A percentile compares a stretch with the other conserved stretches of the same genome.
These are phyloP conservation scores for Sylvilagus floridanus DNA, from an alignment of 2,797 vertebrate species.

Conservation along the genomic window DNA sequence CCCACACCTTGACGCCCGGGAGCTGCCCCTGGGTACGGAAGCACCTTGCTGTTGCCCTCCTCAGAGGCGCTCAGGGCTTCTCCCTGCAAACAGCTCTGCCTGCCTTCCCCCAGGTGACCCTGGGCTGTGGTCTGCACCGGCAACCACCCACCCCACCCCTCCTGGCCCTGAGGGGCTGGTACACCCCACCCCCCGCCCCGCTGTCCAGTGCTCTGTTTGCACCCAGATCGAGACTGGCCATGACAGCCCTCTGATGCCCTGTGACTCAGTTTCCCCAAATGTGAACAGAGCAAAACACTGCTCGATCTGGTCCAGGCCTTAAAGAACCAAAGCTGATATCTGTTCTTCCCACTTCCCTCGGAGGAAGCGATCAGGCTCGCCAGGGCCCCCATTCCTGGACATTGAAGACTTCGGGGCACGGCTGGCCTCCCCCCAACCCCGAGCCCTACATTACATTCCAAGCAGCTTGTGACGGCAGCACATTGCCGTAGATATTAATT, in stretches of 20 bases:
- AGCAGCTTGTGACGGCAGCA: conserved; percentile 15
- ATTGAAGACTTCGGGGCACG: neutral
- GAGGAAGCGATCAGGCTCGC: neutral
- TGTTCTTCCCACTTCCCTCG: neutral
- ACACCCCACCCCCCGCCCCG: neutral
- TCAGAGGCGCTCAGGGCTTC: neutral
- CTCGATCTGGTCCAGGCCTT: neutral
- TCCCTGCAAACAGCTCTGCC: neutral
- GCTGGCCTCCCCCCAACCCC: neutral
- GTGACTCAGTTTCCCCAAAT: neutral
- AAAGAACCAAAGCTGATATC: neutral
- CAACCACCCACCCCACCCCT: neutral
- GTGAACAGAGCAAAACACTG: neutral
- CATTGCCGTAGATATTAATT: conserved; percentile 86
- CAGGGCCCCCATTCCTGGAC: neutral
- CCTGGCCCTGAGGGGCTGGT: neutral
- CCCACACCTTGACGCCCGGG: neutral
- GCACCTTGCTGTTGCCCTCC: neutral
- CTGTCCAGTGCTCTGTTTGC: neutral
- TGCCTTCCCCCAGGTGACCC: accelerated
- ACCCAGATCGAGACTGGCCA: neutral
- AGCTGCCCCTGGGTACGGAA: neutral
- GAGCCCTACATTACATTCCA: conserved; percentile 27
- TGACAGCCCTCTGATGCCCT: neutral
- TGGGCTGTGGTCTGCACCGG: neutral